Evolutionary conservation across 2,113 vertebrate species (phyloP), one percentile per base, ranked within the genome.

Genomic region (Athene cunicularia): DNA sequence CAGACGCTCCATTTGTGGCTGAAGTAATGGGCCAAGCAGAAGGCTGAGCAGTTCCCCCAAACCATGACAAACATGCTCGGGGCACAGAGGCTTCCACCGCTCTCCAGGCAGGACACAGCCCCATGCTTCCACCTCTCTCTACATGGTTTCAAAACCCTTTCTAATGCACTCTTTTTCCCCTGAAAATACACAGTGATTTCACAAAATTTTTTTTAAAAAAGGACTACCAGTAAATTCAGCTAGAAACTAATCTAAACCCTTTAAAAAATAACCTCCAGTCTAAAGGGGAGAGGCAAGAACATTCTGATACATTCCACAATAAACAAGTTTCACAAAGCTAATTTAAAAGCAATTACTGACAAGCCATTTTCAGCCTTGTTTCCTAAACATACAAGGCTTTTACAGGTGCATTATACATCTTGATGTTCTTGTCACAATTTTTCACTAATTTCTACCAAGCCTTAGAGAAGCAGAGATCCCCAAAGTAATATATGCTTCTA

Each of bases 261-360:
- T 47, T 64, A 73, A 76, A 90, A 81, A 88, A 71, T 11, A 53
- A 81, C 24, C 11, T 90, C 27, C 22, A 60, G 27, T 35, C 72
- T 83, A 37, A 92, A 91, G 62, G 32, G 19, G 18, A 93, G 56
- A 96, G 70, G 62, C 15, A 23, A 37, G 87, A 90, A 85, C 26
- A 71, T 83, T 90, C 28, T 28, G n/a, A 93, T 91, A 93, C 62
- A 89, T 95, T 96, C 93, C 68, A 82, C 67, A 88, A 49, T 47
- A 66, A 92, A 6, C 55, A 75, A 58, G 45, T 52, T 92, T 86
- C 75, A 75, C 23, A 84, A 58, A 86, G 75, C 8, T 81, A 21
- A 74, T 95, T 88, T 80, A 60, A 95, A 87, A 97, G 68, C 70
- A 75, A 41, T 80, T 64, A 79, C 39, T 70, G 68, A 41, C 26